Conservation (phyloP, 92 coral and sea anemone species). For the Phenganax subtilis region DNA sequence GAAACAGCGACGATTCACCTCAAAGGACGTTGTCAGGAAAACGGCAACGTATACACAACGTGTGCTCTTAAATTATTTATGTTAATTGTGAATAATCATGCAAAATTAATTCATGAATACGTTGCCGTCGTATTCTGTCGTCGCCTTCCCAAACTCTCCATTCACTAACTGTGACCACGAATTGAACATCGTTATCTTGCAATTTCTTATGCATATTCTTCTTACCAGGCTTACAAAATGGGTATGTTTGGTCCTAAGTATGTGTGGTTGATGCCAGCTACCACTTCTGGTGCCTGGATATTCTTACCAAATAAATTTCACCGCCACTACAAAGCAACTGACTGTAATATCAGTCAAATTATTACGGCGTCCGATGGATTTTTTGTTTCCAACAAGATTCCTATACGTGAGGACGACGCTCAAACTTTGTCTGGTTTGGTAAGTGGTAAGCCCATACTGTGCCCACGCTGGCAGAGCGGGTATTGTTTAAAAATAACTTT, state of each 20-base stretch:
- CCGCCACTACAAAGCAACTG: not conserved
- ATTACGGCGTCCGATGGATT: slow-evolving; percentile 60
- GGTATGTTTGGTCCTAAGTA: slow-evolving; percentile 73
- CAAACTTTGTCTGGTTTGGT: slow-evolving; percentile 79
- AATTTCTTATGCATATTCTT: not conserved
- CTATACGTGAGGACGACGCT: slow-evolving; percentile 62
- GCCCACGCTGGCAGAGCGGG: no score
- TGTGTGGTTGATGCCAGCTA: slow-evolving; percentile 85
- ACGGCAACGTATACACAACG: no score
- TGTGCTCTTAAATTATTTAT: no score
- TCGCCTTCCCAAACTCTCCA: no score
- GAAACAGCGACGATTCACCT: no score
- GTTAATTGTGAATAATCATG: no score
- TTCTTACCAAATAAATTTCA: slow-evolving; percentile 33
- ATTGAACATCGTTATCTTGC: no score
- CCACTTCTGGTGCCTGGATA: slow-evolving; percentile 18
- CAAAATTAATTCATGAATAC: no score
- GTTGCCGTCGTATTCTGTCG: no score
- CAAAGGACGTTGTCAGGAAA: no score
- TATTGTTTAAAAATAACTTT: no score
- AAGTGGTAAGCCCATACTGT: slow-evolving; percentile 22
- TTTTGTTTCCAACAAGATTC: slow-evolving; percentile 55
- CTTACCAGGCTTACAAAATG: slow-evolving; percentile 68
- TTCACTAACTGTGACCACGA: no score
- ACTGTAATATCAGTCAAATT: slow-evolving; percentile 56